Evolutionary conservation across 2,888 invertebrate species (phyloP), one percentile per base, ranked within the genome.

Genomic region (Strigamia crassipes): DNA sequence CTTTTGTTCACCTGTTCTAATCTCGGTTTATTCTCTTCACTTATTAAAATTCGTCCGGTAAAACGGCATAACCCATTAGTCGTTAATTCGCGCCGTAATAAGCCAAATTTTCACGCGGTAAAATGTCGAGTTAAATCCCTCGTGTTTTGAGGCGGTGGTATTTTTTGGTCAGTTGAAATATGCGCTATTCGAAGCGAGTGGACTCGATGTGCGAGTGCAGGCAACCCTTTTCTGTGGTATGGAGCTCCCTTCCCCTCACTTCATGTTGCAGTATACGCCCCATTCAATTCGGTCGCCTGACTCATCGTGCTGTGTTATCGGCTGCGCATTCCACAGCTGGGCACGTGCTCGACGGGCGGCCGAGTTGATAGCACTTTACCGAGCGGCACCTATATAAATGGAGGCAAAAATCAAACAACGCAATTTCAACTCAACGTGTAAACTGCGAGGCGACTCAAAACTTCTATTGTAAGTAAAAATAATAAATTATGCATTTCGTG

Each of bases 311-410:
- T 73, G 73, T 46, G 79, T 80, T 80, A 80, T 80, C 80, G 80
- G 80, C 73, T 73, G 27, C 42, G 80, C 80, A 80, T 80, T 80
- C 80, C 80, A 80, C 80, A 80, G 80, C 80, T 51, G 78, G 78
- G 73, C 73, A 73, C 73, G 73, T 73, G 73, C 73, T 73, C 31
- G 73, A 31, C 31, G 73, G 73, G 31, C 73, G 73, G 15, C 73
- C 73, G 73, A 23, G 73, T 31, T 73, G 73, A 73, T 73, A 73
- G 73, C 27, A 27, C 73, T 73, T 31, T 73, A 18, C 56, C 18
- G 21, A 56, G 56, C 21, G 9, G 56, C 18, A 9, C 18, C n/a
- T 56, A 6, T 56, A 56, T 56, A 56, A 56, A 56, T 6, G n/a
- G 18, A 46, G 46, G 15, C 18, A 18, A 56, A 56, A 56, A 21